Percentiles rank a stretch among this genome's conserved stretches.
These are phyloP conservation scores for Corydoras sp. DNA, from an alignment of 2,113 vertebrate species.

Conservation along the genomic window DNA sequence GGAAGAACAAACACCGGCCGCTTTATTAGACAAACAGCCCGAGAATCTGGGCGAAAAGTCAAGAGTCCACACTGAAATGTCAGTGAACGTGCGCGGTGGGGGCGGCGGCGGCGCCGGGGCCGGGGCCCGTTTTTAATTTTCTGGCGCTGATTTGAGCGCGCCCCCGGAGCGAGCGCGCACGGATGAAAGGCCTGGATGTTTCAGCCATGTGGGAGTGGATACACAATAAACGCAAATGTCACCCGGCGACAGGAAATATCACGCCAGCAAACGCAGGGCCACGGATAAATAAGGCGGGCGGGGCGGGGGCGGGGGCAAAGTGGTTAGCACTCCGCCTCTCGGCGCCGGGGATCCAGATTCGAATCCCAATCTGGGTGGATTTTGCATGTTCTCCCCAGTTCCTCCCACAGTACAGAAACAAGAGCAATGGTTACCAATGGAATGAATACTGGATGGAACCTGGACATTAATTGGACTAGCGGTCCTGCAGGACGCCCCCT, in stretches of 20 bases:
- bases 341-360: too few relatives aligned
- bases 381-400: too few relatives aligned
- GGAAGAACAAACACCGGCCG: conserved; percentile 56
- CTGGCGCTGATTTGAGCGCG: conserved; percentile 49
- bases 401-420: too few relatives aligned
- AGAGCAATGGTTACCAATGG: too few relatives aligned
- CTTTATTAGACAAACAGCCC: conserved; percentile 48
- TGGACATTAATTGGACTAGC: too few relatives aligned
- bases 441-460: too few relatives aligned
- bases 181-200: conserved; percentile 24
- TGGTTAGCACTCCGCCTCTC: not conserved
- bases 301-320: not conserved
- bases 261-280: conserved; percentile 10
- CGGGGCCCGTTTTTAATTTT: conserved; percentile 41
- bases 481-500: too few relatives aligned
- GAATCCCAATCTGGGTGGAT: too few relatives aligned
- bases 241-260: conserved; percentile 47
- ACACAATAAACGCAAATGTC: conserved; percentile 54
- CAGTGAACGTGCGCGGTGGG: conserved; percentile 53
- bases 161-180: conserved; percentile 46
- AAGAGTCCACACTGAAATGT: conserved; percentile 57
- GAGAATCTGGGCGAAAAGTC: conserved; percentile 48
- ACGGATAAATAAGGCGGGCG: not conserved
- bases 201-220: conserved; percentile 42
- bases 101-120: conserved; percentile 45